Conservation (phyloP, 2,113 vertebrate species). For the Vombatus ursinus region DNA sequence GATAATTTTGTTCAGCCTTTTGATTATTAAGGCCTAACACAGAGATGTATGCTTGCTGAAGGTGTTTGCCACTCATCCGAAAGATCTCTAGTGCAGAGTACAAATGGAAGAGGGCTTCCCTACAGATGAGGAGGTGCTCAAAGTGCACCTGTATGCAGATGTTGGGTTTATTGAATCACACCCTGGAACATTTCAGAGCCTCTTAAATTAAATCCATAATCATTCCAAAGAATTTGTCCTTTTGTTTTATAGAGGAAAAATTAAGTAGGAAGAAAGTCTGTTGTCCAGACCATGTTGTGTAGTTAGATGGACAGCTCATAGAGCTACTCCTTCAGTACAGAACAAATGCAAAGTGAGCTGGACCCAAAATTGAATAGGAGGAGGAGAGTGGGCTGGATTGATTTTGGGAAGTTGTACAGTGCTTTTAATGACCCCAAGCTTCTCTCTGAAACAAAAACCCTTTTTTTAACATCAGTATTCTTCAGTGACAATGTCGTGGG, state of each 20-base stretch:
- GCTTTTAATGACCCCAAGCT: neutral
- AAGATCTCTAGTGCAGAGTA: neutral
- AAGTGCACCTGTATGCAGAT: neutral
- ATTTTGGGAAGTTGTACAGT: neutral
- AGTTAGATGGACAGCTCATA: neutral
- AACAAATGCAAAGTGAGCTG: neutral
- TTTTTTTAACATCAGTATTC: neutral
- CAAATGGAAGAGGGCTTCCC: neutral
- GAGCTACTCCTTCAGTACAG: neutral
- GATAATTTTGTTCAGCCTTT: neutral
- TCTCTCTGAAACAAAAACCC: neutral
- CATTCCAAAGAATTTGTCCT: neutral
- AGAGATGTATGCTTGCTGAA: neutral
- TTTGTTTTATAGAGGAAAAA: neutral
- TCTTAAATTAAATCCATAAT: neutral
- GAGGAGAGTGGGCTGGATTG: neutral
- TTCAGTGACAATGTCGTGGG: neutral
- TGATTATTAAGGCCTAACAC: neutral
- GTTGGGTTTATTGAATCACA: neutral
- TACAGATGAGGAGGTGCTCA: neutral
- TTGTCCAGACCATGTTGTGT: neutral
- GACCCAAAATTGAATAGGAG: neutral
- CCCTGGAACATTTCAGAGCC: neutral
- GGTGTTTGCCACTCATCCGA: neutral
- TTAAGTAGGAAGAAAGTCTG: neutral